These are phyloP conservation scores for Elgonia sp. DNA, from an alignment of 2,888 invertebrate genomes.

Conservation along the genomic window DNA sequence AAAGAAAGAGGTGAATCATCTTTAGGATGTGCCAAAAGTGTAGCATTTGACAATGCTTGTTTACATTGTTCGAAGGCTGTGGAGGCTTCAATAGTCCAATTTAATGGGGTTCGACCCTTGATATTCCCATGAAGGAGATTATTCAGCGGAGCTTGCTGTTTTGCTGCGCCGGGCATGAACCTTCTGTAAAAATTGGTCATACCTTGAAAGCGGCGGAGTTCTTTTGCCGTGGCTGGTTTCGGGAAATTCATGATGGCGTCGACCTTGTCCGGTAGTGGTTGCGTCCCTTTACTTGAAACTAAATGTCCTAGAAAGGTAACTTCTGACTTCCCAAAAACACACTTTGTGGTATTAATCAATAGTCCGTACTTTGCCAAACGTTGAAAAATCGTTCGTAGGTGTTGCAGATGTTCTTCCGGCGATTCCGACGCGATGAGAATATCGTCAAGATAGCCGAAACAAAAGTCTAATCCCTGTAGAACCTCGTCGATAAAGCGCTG, in stretches of 20 bases:
- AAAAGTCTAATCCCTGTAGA: not conserved
- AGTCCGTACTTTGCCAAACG: not conserved
- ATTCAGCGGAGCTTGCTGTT: not conserved
- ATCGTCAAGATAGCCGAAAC: slow-evolving; percentile 7
- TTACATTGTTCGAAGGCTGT: too few relatives aligned
- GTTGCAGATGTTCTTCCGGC: not conserved
- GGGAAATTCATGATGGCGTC: not conserved
- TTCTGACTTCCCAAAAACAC: not conserved
- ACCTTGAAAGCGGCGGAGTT: not conserved
- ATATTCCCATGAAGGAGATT: not conserved
- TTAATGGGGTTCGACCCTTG: too few relatives aligned
- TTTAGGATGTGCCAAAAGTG: too few relatives aligned
- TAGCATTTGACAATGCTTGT: too few relatives aligned
- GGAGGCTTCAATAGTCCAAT: too few relatives aligned
- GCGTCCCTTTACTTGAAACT: not conserved
- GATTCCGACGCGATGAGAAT: not conserved
- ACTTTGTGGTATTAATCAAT: not conserved
- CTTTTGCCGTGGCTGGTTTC: not conserved
- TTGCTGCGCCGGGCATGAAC: not conserved
- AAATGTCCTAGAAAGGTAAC: not conserved
- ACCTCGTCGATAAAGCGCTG: slow-evolving; percentile 5
- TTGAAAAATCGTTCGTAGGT: not conserved
- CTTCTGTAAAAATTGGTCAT: not conserved
- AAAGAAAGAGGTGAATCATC: too few relatives aligned
- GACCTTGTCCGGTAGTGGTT: not conserved